Conservation (phyloP, 2,888 invertebrate genomes). For the Tinea trinotella region DNA sequence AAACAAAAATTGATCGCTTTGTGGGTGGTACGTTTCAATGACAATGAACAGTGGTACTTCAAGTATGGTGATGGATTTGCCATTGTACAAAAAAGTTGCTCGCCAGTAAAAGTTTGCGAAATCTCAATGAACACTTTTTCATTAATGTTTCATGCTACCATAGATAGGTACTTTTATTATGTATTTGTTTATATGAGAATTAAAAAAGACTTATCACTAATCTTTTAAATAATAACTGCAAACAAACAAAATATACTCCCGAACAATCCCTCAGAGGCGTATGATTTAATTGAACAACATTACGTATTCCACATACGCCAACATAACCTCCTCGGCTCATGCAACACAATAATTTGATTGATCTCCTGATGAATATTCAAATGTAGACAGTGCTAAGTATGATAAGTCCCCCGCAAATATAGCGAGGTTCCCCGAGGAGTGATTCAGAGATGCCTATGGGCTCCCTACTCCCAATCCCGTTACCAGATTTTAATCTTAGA, state of each 20-base stretch:
- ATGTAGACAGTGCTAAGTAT: constrained; percentile 32
- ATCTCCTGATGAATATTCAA: constrained; percentile 69
- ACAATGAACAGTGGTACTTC: constrained; percentile 8
- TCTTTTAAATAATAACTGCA: not conserved
- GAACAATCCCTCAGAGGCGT: not conserved
- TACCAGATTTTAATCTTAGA: constrained; percentile 70
- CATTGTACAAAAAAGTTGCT: not conserved
- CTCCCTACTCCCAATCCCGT: constrained; percentile 28
- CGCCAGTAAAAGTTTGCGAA: not conserved
- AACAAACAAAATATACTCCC: not conserved
- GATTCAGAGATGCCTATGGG: constrained; percentile 55
- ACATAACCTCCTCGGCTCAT: not conserved
- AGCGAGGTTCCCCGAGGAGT: constrained; percentile 56
- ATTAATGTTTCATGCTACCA: constrained; percentile 2
- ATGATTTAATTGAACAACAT: constrained; percentile 14
- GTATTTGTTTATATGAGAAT: not conserved
- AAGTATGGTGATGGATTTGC: not conserved
- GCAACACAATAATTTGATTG: constrained; percentile 57
- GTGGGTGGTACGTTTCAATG: constrained; percentile 39
- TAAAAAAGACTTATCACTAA: not conserved
- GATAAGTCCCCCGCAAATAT: constrained; percentile 62
- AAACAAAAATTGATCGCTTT: constrained; percentile 47
- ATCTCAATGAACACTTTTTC: not conserved
- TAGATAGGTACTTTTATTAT: too few relatives aligned
- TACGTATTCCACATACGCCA: constrained; percentile 9